Base-by-base conservation (phyloP, 2,888 invertebrate genomes). In the Serrognathus titanus region DNA sequence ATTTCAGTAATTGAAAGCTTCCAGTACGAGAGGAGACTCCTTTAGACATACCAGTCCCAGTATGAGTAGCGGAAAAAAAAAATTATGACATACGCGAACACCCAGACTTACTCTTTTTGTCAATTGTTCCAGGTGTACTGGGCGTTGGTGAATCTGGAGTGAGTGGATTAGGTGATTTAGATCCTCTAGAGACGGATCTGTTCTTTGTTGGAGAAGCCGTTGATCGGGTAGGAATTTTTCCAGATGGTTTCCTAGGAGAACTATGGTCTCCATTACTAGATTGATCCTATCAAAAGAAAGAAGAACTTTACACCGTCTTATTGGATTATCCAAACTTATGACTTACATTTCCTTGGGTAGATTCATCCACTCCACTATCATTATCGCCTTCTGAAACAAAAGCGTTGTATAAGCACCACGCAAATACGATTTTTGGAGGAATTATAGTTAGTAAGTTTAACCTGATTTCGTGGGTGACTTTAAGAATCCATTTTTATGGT, bases 361-460 rank as follows among this genome's bases (percentile, higher is more conserved):
- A 86, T 75, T 90, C 90, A 75, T 90, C 90, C 35, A 89, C 89
- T 45, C 89, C 90, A 72, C 89, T 90, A 69, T 91, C 91, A 69
- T 90, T 90, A 74, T 90, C 90, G 38, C 89, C 88, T 80, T 90
- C 92, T 92, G 84, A 64, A 80, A 82, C 78, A 79, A 70, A 58
- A 53, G 52, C 8, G 12, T 46, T 16, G 20, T 31, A 53, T 51
- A 13, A 36, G 20, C 13, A 45, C 45, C 36, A 5, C 8, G 16
- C 9, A 47, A 38, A 31, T 2, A 31, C 1, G 24, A 31, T 2
- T 31, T 7, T 31, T 31, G 7, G 24, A 31, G 24, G 24, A 31
- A 31, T 31, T 7, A 31, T 31, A 6, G 24, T 31, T 6, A 39
- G 41, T 40, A 3, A 11, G 24, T 35, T 51, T 53, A 53, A 58